Conservation (phyloP, 2,113 vertebrate species). For the Vombatus ursinus region DNA sequence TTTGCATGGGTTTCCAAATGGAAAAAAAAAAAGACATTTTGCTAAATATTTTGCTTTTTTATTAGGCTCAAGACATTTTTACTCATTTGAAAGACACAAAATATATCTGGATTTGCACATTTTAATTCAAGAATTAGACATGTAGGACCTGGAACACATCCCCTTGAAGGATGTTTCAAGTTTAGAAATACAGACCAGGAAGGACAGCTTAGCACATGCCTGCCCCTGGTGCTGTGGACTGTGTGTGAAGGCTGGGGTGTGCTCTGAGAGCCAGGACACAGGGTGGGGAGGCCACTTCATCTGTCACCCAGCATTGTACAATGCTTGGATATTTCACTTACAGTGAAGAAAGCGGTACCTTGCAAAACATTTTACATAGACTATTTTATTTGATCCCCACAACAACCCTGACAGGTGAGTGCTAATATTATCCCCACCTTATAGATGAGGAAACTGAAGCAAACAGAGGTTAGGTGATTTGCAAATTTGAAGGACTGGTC, state of each 20-base stretch:
- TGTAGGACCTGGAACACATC: neutral
- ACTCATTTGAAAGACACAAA: neutral
- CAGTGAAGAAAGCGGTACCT: neutral
- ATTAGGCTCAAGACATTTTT: conserved; percentile 1
- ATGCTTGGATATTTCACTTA: neutral
- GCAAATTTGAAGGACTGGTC: too few species aligned
- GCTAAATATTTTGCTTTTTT: neutral
- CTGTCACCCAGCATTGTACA: neutral
- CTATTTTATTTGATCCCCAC: neutral
- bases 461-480: neutral
- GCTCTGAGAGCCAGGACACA: neutral
- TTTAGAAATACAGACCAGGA: neutral
- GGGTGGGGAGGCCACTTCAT: neutral
- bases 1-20: conserved; percentile 15
- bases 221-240: neutral
- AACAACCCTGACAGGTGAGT: neutral
- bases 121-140: neutral
- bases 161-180: neutral
- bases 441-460: neutral
- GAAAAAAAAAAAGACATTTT: conserved; percentile 10
- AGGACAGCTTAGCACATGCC: neutral
- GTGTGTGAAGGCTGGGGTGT: neutral
- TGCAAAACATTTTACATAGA: neutral
- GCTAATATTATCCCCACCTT: neutral
- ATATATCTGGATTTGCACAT: neutral